These are phyloP conservation scores for Drosophila fulvimacula DNA, from an alignment of 2,888 invertebrate species.

Conservation along the genomic window DNA sequence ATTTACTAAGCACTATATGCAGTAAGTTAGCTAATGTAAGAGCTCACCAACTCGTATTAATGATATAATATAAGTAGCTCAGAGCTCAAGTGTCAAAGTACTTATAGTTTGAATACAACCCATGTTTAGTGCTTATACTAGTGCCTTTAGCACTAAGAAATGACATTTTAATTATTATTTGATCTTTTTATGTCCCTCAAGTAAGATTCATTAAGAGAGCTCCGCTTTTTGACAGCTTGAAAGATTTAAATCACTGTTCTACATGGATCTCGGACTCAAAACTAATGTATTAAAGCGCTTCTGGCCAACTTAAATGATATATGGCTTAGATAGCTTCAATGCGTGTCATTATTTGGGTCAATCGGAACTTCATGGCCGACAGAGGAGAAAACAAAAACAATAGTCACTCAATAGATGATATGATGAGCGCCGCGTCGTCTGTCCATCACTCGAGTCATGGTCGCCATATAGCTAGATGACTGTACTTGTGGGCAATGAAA, in stretches of 20 bases:
- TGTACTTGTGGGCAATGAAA: slow-evolving; percentile 22
- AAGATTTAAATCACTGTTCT: not conserved
- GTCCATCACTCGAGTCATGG: slow-evolving; percentile 28
- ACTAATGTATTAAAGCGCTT: not conserved
- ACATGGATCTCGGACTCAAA: not conserved
- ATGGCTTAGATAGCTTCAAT: slow-evolving; percentile 7
- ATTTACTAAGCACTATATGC: not conserved
- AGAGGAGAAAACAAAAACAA: not conserved
- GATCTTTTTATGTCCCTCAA: not conserved
- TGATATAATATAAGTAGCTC: not conserved
- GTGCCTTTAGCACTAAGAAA: not conserved
- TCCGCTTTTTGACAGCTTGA: not conserved
- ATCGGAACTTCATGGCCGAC: slow-evolving; percentile 27
- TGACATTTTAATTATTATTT: slow-evolving; percentile 1
- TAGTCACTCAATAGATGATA: slow-evolving; percentile 21
- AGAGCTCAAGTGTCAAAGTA: not conserved
- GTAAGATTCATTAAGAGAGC: not conserved
- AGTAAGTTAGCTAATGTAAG: too few species aligned
- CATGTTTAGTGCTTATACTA: not conserved
- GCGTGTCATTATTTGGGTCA: slow-evolving; percentile 27
- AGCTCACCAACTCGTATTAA: not conserved
- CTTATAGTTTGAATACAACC: not conserved
- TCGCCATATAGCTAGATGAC: slow-evolving; percentile 1
- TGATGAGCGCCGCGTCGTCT: slow-evolving; percentile 10
- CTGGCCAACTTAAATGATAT: not conserved